Base-by-base conservation (phyloP, 1,140 invertebrate genomes). In the Lordiphosa mommai region DNA sequence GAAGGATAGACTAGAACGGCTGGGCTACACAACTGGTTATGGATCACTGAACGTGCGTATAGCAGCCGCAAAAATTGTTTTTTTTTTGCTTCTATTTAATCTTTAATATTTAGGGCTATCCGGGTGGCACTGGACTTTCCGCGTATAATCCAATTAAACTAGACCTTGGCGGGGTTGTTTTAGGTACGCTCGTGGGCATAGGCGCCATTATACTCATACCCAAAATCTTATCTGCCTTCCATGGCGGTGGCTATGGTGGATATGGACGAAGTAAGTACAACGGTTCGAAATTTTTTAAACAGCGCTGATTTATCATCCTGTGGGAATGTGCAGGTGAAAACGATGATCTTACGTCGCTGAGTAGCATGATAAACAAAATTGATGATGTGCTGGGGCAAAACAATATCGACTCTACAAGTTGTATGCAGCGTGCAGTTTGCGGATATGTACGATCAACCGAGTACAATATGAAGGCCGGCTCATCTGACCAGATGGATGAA, bases 171-270 rank as follows among this genome's bases (percentile, higher is more conserved):
- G 95, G 94, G n/a, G 91, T 96, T 17, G 90, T 95, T 2, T 86
- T 96, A 5, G 95, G 95, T 0, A 94, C 94, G 4, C 91, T 95
- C 0, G 90, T 96, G 36, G 95, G 95, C 2, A 92, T 96, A 23
- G 94, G 94, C 14, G 94, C 94, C 1, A 92, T 95, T 33, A 90
- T 96, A 6, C 91, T 96, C 0, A 90, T 95, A 16, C 95, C 95
- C 0, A 96, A 96, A 86, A 82, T 96, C 13, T 90, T 95, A 1
- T 92, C 93, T 33, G 90, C 94, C 0, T 91, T 95, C 36, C 92
- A 93, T 1, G 93, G 93, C 27, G 91, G 93, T 29, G 91, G 91
- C 1, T 93, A 94, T 44, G 92, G 92, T n/a, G 89, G 91, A 33
- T 93, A 93, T 55, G 93, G 91, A 10, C 91, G 94, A 89, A 94